Evolutionary conservation across 1,140 invertebrate species (phyloP).

Genomic region (Lithobius niger): DNA sequence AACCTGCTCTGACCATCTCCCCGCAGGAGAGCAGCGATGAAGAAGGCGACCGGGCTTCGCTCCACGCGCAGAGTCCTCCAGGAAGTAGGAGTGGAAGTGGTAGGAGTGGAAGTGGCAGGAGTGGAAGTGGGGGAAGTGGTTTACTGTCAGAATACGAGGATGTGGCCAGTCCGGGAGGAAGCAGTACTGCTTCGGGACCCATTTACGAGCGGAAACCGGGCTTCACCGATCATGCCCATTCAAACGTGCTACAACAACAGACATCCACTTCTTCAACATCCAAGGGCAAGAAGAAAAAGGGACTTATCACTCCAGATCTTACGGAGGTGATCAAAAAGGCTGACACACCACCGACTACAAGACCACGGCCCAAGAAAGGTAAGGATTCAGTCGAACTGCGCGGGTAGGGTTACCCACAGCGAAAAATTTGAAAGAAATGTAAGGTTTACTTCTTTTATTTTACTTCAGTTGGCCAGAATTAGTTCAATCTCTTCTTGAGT

Average conservation of each 20-base stretch:
- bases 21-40: background rate
- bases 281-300: constrained; percentile 26
- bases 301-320: constrained; percentile 5
- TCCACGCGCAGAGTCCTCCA: background rate
- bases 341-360: background rate
- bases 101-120: background rate
- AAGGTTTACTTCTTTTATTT: too few species aligned
- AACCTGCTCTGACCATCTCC: background rate
- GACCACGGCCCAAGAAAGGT: background rate
- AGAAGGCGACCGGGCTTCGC: background rate
- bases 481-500: too few species aligned
- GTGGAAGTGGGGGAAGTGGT: background rate
- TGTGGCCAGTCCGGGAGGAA: constrained; percentile 19
- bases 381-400: background rate
- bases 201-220: constrained; percentile 32
- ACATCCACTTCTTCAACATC: constrained; percentile 18
- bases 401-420: too few species aligned
- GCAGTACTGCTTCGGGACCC: constrained; percentile 34
- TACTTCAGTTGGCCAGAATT: too few species aligned
- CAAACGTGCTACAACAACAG: background rate
- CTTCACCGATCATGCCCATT: constrained; percentile 31
- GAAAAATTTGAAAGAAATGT: too few species aligned
- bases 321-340: background rate
- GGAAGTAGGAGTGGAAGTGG: background rate
- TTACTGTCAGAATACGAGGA: constrained; percentile 12